Evolutionary conservation across 2,888 invertebrate species (phyloP), one percentile per base, ranked within the genome.

Genomic region (Hipparchia semele): DNA sequence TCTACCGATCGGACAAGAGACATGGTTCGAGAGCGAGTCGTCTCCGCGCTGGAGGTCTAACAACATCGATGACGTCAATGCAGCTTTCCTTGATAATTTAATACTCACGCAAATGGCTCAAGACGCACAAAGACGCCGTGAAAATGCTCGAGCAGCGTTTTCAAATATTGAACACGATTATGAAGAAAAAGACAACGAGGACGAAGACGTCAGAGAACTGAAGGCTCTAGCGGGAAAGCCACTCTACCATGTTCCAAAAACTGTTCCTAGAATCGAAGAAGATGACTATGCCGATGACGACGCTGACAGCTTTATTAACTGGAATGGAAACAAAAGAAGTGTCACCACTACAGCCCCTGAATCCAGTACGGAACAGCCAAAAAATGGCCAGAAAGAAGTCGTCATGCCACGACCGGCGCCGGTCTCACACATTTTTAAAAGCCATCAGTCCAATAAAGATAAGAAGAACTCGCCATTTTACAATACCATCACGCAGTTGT

Each of bases 41-140:
- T 83, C 87, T 74, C 90, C 90, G 71, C 89, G 86, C 77, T 94
- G 91, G 91, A 89, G 88, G 71, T 82, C 89, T 70, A 91, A 86
- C 80, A 90, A 91, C 75, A 87, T 89, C 62, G 94, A 94, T 87
- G 93, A 89, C 86, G 94, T 92, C 83, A 96, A 95, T 84, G 95
- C 95, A 71, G 95, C 95, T 67, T 96, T 96, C 84, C 90, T 96
- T 71, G 95, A 96, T 81, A 96, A 96, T 83, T 88, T 96, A 75
- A 96, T 96, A 79, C 92, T 96, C 77, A 95, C 96, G 1, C 95
- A 96, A 85, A 95, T 95, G 94, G 95, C 95, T 81, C 95, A 95
- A 83, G 95, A 95, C 80, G 94, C 94, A 74, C 89, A 92, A 78
- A 86, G 90, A 74, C 92, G 94, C 8, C 90, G 94, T 39, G 91